phyloP scores from a whole-genome alignment of 1,140 invertebrate genomes.

The Zophobas atratus region DNA sequence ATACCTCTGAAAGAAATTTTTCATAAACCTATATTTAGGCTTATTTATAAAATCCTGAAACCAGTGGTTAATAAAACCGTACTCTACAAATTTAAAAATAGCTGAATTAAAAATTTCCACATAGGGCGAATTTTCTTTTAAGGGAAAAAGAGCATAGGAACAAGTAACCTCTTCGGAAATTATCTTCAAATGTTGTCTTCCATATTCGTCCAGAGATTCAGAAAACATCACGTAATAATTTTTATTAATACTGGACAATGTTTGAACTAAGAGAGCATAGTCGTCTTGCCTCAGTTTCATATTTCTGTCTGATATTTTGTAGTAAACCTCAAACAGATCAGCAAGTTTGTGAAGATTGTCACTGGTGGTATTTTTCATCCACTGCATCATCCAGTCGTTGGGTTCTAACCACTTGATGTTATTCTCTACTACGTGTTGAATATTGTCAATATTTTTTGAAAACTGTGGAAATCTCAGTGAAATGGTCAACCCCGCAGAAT shows the following conservation, averaged over 20 bases:
- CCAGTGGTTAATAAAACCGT: constrained; percentile 40
- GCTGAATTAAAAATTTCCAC: constrained; percentile 10
- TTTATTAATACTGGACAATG: background rate
- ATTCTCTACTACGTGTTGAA: constrained; percentile 14
- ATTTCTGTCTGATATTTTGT: constrained; percentile 5
- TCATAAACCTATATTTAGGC: constrained; percentile 17
- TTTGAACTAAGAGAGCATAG: constrained; percentile 23
- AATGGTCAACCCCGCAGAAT: constrained; percentile 21
- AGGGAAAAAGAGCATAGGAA: constrained; percentile 9
- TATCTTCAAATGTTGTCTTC: constrained; percentile 14
- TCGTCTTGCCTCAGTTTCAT: background rate
- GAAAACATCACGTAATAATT: constrained; percentile 32
- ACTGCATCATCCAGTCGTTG: constrained; percentile 14
- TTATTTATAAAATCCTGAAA: constrained; percentile 4
- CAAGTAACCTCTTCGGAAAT: background rate
- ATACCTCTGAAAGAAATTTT: constrained; percentile 3
- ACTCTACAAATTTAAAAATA: constrained; percentile 14
- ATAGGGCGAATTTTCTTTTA: constrained; percentile 21
- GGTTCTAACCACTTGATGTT: constrained; percentile 30
- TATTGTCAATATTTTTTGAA: constrained; percentile 11
- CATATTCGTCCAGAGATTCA: constrained; percentile 32
- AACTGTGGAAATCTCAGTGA: constrained; percentile 12
- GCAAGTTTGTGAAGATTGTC: constrained; percentile 10
- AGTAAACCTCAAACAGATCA: constrained; percentile 6
- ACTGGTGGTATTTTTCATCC: constrained; percentile 28